These are phyloP conservation scores for Lepidocyrtinus sp. DNA, from an alignment of 2,888 invertebrate species.

Conservation along the genomic window DNA sequence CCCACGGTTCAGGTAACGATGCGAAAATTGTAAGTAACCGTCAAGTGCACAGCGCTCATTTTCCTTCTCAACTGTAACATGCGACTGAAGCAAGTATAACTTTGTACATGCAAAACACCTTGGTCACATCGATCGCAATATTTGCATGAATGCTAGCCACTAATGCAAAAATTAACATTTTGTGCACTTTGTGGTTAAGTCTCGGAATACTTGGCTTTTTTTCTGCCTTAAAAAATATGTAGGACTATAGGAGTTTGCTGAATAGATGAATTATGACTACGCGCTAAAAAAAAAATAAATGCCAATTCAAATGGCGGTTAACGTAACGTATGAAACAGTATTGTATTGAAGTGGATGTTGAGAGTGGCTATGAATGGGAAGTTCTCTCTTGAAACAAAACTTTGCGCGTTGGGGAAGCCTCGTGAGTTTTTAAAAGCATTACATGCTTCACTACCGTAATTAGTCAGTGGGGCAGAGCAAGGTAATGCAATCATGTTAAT, in stretches of 20 bases:
- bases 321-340: background rate
- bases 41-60: background rate
- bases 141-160: background rate
- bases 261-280: background rate
- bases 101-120: background rate
- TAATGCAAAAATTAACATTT: background rate
- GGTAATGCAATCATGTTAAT: background rate
- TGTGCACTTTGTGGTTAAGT: background rate
- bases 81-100: background rate
- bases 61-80: background rate
- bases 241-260: background rate
- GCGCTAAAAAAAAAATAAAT: background rate
- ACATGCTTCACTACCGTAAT: background rate
- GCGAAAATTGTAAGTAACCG: background rate
- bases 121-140: background rate
- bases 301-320: too few species aligned
- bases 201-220: background rate
- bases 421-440: background rate
- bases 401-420: too few species aligned
- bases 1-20: background rate
- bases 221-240: background rate
- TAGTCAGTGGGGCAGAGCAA: background rate
- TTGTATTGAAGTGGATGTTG: background rate
- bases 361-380: background rate
- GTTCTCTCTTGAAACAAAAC: too few species aligned